Conservation (phyloP, 1,140 invertebrate genomes). For the Lepidurus arcticus region DNA sequence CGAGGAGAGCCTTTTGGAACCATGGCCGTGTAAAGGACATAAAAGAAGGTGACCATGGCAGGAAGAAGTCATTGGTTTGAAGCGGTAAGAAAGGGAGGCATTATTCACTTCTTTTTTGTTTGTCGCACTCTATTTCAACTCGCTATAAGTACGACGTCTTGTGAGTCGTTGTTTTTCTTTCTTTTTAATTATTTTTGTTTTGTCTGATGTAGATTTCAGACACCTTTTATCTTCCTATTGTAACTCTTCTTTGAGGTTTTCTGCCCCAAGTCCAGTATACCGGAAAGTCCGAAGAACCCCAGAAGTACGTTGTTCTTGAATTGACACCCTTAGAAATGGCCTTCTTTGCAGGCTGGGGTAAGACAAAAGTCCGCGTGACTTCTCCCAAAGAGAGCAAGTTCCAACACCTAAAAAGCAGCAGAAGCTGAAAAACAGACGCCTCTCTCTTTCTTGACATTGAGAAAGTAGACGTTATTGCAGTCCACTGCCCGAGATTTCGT, state of each 20-base stretch:
- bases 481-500: background rate
- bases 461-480: slow-evolving; percentile 15
- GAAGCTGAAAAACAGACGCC: slow-evolving; percentile 21
- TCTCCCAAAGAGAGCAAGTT: background rate
- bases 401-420: background rate
- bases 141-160: slow-evolving; percentile 4
- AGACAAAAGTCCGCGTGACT: background rate
- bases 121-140: slow-evolving; percentile 11
- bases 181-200: background rate
- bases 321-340: background rate
- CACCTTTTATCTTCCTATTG: slow-evolving; percentile 10
- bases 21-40: slow-evolving; percentile 1
- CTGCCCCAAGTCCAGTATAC: background rate
- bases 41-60: slow-evolving; percentile 19
- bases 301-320: background rate
- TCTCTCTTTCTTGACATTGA: background rate
- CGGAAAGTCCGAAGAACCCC: background rate
- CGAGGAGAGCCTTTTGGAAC: background rate
- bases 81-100: background rate
- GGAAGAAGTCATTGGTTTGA: background rate
- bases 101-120: background rate
- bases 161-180: background rate
- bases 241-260: background rate
- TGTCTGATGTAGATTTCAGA: background rate
- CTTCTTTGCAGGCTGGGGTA: no score